Conservation (phyloP, 1,140 invertebrate species). For the Saccostrea echinata region DNA sequence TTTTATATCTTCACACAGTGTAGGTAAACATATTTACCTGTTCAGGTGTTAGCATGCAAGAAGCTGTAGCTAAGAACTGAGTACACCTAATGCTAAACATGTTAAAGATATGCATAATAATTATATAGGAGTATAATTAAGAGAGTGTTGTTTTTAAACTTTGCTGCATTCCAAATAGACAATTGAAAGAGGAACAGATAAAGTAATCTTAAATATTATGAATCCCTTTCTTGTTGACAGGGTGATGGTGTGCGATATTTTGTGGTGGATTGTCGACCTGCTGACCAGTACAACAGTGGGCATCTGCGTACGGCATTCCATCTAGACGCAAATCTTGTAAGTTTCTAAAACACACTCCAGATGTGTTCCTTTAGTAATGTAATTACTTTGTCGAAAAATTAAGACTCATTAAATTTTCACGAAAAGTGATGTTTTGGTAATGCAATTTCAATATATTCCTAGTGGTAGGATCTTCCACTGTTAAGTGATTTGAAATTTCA, state of each 20-base stretch:
- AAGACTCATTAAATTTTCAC: not conserved
- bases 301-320: constrained; percentile 98
- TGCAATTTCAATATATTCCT: not conserved
- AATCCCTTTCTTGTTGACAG: constrained; percentile 69
- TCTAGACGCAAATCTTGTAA: constrained; percentile 94
- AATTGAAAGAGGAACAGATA: not conserved
- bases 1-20: too few species aligned
- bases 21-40: too few species aligned
- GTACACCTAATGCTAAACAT: too few species aligned
- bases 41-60: too few species aligned
- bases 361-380: not conserved
- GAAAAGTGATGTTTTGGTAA: not conserved
- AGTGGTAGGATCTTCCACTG: too few species aligned
- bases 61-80: too few species aligned
- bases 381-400: not conserved
- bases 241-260: constrained; percentile 88
- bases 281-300: constrained; percentile 97
- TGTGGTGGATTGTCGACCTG: constrained; percentile 96
- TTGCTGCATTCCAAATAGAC: too few species aligned
- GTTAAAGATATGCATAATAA: too few species aligned
- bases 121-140: too few species aligned
- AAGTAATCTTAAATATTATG: not conserved
- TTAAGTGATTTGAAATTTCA: too few species aligned
- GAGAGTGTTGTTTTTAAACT: too few species aligned
- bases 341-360: constrained; percentile 55